Evolutionary conservation across 2,888 invertebrate genomes (phyloP).

Genomic region (Pseudoips prasinana): DNA sequence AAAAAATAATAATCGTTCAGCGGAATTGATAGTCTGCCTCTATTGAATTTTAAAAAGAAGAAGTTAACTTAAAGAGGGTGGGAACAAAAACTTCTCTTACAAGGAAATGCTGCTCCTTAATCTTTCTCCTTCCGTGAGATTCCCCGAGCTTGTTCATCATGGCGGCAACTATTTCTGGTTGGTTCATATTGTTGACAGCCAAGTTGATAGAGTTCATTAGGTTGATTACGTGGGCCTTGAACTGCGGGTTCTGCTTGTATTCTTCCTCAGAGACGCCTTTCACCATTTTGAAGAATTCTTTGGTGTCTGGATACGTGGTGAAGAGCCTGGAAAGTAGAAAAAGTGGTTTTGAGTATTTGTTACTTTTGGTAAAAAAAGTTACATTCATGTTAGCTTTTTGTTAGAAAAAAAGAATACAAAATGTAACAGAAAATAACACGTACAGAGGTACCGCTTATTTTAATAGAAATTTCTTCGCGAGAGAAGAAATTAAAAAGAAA

Average conservation of each 20-base stretch:
- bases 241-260: slow-evolving; percentile 61
- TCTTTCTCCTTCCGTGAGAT: slow-evolving; percentile 59
- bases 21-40: too few species aligned
- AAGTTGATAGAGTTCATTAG: slow-evolving; percentile 66
- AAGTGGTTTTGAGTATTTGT: background rate
- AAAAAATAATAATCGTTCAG: too few species aligned
- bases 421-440: too few species aligned
- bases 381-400: too few species aligned
- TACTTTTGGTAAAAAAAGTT: too few species aligned
- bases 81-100: too few species aligned
- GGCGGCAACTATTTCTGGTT: slow-evolving; percentile 67
- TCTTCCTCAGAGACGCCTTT: slow-evolving; percentile 58
- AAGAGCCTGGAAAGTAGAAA: slow-evolving; percentile 53
- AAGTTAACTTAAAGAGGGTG: too few species aligned
- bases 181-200: slow-evolving; percentile 62
- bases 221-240: slow-evolving; percentile 74
- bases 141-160: slow-evolving; percentile 74
- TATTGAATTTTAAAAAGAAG: too few species aligned
- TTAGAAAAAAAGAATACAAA: too few species aligned
- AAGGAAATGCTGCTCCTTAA: slow-evolving; percentile 58
- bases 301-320: slow-evolving; percentile 59
- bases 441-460: too few species aligned
- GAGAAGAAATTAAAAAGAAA: too few species aligned
- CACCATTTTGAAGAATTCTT: slow-evolving; percentile 68
- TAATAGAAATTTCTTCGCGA: too few species aligned